Base-by-base conservation (phyloP, 2,888 invertebrate species). In the Folsomia manolachei region DNA sequence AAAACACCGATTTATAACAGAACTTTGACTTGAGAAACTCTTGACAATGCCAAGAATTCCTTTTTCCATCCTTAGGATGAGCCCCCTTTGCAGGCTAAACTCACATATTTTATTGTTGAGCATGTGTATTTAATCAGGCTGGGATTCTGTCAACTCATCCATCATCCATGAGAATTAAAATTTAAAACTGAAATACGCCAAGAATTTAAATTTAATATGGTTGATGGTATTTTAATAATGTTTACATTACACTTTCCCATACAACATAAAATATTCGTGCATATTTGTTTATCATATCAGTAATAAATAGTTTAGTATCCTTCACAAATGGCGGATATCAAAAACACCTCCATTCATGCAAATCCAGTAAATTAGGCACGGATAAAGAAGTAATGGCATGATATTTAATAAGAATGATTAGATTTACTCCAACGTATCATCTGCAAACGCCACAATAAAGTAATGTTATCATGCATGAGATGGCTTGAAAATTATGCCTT, bases 381-480 rank as follows among this genome's bases (percentile, higher is more conserved):
- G n/a, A n/a, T n/a, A n/a, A n/a, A 56, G 56, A 7, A 56, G 18
- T n/a, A 56, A 19, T 7, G 19, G 18, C 56, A 7, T 56, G 11
- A 19, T 7, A n/a, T n/a, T 39, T 39, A 39, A 39, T 39, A 39
- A 39, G 39, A 39, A 39, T 39, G 39, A 39, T 39, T 39, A 19
- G 56, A 19, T 7, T 21, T 56, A 14, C n/a, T n/a, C 4, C 7
- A 56, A 56, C 56, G n/a, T 56, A 56, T 56, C 56, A 56, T 56
- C n/a, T 56, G n/a, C 56, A 56, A 56, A 56, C 4, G 56, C 56
- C 7, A 56, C 56, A 56, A 56, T 7, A 21, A 19, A n/a, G n/a
- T n/a, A n/a, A n/a, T n/a, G n/a, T n/a, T n/a, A n/a, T n/a, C 56
- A 56, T 56, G n/a, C 56, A 56, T 19, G 56, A 56, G 39, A 56